phyloP scores from a whole-genome alignment of 2,888 invertebrate genomes.

The Xylota sylvarum region DNA sequence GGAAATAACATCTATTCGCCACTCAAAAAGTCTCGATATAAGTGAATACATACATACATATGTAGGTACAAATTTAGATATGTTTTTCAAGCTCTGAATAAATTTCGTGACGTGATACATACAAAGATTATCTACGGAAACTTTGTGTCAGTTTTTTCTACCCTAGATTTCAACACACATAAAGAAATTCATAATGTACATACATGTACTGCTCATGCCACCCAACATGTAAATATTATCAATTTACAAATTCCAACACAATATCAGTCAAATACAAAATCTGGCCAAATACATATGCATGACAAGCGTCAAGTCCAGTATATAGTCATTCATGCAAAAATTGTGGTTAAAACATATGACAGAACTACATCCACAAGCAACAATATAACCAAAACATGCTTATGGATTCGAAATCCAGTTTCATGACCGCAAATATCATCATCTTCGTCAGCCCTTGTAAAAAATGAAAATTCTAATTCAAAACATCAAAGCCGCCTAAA shows the following conservation, averaged over 20 bases:
- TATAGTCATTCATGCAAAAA: conserved; percentile 5
- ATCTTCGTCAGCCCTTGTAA: background rate
- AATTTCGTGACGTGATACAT: too few relatives aligned
- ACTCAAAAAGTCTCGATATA: too few relatives aligned
- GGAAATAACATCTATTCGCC: too few relatives aligned
- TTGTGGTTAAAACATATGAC: conserved; percentile 13
- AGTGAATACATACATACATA: too few relatives aligned
- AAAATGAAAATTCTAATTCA: background rate
- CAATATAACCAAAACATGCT: conserved; percentile 26
- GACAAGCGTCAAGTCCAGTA: background rate
- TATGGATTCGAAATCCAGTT: conserved; percentile 25
- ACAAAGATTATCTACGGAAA: too few relatives aligned
- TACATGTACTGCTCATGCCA: too few relatives aligned
- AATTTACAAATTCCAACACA: background rate
- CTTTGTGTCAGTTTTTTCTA: background rate
- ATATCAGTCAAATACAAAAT: background rate
- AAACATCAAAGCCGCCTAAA: conserved; percentile 56
- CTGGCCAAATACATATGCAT: too few relatives aligned
- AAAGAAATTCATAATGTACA: too few relatives aligned
- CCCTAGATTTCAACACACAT: too few relatives aligned
- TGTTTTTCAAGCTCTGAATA: too few relatives aligned
- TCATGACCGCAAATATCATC: conserved; percentile 47
- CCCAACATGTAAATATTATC: background rate
- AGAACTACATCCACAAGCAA: conserved; percentile 1
- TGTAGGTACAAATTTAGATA: too few relatives aligned